Evolutionary conservation across 2,888 invertebrate genomes (phyloP).

Genomic region (Cerastoderma edule): DNA sequence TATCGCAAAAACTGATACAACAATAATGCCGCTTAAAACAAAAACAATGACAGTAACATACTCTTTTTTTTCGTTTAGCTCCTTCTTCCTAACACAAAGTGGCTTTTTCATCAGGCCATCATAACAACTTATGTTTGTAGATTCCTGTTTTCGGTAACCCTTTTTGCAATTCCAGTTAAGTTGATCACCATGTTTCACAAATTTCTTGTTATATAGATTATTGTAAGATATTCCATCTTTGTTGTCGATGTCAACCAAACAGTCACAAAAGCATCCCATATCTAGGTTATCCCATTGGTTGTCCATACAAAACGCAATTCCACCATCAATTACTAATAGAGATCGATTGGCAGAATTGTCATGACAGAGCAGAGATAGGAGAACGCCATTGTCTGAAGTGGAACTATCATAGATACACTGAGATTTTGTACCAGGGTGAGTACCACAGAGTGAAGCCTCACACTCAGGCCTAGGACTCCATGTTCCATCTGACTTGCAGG

Average conservation of each 20-base stretch:
- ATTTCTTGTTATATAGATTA: slow-evolving; percentile 3
- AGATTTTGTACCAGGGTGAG: slow-evolving; percentile 30
- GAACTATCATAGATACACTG: slow-evolving; percentile 26
- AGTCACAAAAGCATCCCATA: slow-evolving; percentile 44
- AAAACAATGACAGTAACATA: no score
- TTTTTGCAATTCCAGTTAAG: slow-evolving; percentile 16
- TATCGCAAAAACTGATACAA: no score
- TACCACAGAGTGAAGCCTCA: slow-evolving; percentile 15
- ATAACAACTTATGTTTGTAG: background rate
- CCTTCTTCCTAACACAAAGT: slow-evolving; percentile 2
- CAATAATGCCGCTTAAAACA: no score
- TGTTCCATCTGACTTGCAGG: slow-evolving; percentile 34
- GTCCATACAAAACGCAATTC: slow-evolving; percentile 9
- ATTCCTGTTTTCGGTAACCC: slow-evolving; percentile 19
- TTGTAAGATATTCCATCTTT: background rate
- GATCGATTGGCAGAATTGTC: slow-evolving; percentile 24
- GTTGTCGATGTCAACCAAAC: slow-evolving; percentile 6
- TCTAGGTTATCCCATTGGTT: slow-evolving; percentile 25
- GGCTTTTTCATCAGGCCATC: slow-evolving; percentile 27
- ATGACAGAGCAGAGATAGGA: slow-evolving; percentile 16
- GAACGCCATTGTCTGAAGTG: background rate
- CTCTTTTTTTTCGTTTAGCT: no score
- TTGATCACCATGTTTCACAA: slow-evolving; percentile 6
- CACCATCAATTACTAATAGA: slow-evolving; percentile 11
- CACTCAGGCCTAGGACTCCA: slow-evolving; percentile 40